These are phyloP conservation scores for Drusus annulatus DNA, from an alignment of 1,140 invertebrate genomes.

Conservation along the genomic window DNA sequence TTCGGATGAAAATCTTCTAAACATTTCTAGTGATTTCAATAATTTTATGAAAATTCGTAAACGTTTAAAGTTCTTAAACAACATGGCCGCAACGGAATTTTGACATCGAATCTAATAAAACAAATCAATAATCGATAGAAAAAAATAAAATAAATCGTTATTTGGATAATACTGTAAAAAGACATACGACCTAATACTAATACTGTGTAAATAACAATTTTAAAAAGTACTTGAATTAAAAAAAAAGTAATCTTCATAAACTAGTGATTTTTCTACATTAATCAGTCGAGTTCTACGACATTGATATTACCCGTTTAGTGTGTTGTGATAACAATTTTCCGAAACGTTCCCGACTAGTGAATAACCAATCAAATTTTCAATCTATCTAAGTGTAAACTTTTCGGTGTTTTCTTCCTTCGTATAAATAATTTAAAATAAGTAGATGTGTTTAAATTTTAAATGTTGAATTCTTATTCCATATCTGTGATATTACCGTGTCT, in stretches of 20 bases:
- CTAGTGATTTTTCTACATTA: too few relatives aligned
- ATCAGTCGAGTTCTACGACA: too few relatives aligned
- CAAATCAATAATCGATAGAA: too few relatives aligned
- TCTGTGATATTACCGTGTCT: slow-evolving; percentile 54
- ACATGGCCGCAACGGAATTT: slow-evolving; percentile 31
- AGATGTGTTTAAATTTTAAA: slow-evolving; percentile 35
- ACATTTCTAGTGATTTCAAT: slow-evolving; percentile 5
- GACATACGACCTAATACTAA: too few relatives aligned
- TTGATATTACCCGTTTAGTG: slow-evolving; percentile 45
- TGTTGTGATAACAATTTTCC: slow-evolving; percentile 53
- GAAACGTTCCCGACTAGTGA: slow-evolving; percentile 10
- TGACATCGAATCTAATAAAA: neutral
- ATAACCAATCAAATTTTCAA: slow-evolving; percentile 29
- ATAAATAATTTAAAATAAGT: slow-evolving; percentile 44
- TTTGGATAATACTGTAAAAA: too few relatives aligned
- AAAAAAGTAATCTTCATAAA: too few relatives aligned
- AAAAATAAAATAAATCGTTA: too few relatives aligned
- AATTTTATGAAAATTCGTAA: slow-evolving; percentile 24
- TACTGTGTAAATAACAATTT: neutral
- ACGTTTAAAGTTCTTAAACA: slow-evolving; percentile 27
- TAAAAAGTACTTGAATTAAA: too few relatives aligned
- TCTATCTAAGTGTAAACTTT: slow-evolving; percentile 45
- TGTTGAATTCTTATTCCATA: slow-evolving; percentile 55
- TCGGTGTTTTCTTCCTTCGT: slow-evolving; percentile 52
- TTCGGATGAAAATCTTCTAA: slow-evolving; percentile 13